A percentile compares a stretch with the other conserved stretches of the same genome.
These are phyloP conservation scores for Danio choprae DNA, from an alignment of 2,797 vertebrate genomes.

Conservation along the genomic window DNA sequence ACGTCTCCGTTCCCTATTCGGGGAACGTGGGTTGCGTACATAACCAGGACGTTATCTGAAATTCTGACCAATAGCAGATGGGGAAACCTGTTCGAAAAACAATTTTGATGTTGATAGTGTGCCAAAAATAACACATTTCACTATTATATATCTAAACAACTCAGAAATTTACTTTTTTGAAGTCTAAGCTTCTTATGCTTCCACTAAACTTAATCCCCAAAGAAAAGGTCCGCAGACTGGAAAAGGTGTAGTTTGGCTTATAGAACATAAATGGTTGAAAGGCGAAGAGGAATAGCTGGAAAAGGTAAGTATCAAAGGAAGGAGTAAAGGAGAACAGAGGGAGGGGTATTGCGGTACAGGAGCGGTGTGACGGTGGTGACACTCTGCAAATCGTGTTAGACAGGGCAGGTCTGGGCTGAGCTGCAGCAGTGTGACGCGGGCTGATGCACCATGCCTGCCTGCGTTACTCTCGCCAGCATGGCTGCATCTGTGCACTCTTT, in stretches of 20 bases:
- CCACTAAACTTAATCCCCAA: background rate
- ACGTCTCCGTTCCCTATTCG: no score
- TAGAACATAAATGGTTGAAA: constrained; percentile 6
- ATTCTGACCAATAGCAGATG: background rate
- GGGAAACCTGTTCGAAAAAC: background rate
- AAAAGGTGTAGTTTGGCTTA: constrained; percentile 25
- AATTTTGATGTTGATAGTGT: background rate
- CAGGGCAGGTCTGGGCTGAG: constrained; percentile 84
- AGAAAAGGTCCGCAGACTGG: background rate
- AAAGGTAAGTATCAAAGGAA: constrained; percentile 7
- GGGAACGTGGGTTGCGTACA: no score
- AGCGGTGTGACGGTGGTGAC: constrained; percentile 63
- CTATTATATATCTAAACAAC: background rate
- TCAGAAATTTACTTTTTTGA: background rate
- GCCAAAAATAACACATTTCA: background rate
- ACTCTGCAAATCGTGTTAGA: constrained; percentile 87
- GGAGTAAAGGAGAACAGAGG: constrained; percentile 24
- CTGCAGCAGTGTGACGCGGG: constrained; percentile 85
- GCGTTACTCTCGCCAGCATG: constrained; percentile 84
- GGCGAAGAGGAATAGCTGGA: constrained; percentile 16
- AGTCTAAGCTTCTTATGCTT: background rate
- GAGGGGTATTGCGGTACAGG: constrained; percentile 38
- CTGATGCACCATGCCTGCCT: constrained; percentile 85
- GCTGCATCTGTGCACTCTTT: constrained; percentile 93
- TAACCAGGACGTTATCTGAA: no score